Evolutionary conservation across 1,140 invertebrate species (phyloP).

Genomic region (Muscidifurax raptorellus): DNA sequence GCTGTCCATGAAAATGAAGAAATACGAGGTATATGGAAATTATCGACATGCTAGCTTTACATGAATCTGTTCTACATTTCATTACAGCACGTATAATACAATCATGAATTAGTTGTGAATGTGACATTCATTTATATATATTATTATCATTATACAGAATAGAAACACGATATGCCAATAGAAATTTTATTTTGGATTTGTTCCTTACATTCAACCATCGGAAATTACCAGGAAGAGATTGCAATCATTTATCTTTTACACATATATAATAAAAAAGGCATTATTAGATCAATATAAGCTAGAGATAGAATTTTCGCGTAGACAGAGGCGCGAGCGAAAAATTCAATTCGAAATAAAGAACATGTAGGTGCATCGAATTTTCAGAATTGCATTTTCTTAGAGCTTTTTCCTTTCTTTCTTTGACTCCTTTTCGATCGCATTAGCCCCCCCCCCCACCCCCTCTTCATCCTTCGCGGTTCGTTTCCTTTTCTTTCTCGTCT

Average conservation of each 20-base stretch:
- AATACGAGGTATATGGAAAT: not conserved
- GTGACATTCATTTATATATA: not conserved
- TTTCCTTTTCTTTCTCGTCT: not conserved
- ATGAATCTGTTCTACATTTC: not conserved
- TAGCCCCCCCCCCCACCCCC: not conserved
- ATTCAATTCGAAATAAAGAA: slow-evolving; percentile 42
- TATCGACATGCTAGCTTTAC: not conserved
- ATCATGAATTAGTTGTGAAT: not conserved
- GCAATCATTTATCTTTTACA: too few species aligned
- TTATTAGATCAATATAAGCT: not conserved
- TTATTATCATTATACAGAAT: not conserved
- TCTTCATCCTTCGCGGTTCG: not conserved
- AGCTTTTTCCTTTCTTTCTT: not conserved
- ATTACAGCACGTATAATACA: not conserved
- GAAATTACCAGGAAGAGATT: too few species aligned
- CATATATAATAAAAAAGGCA: not conserved
- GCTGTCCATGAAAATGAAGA: too few species aligned
- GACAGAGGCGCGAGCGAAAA: not conserved
- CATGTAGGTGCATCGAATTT: slow-evolving; percentile 32
- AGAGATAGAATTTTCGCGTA: not conserved
- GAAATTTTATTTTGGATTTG: not conserved
- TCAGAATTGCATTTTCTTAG: not conserved
- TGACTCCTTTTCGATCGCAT: slow-evolving; percentile 20
- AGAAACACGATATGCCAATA: not conserved
- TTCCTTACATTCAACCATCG: too few species aligned